Evolutionary conservation across 1,140 invertebrate genomes (phyloP).

Genomic region (Drosophila saltans): DNA sequence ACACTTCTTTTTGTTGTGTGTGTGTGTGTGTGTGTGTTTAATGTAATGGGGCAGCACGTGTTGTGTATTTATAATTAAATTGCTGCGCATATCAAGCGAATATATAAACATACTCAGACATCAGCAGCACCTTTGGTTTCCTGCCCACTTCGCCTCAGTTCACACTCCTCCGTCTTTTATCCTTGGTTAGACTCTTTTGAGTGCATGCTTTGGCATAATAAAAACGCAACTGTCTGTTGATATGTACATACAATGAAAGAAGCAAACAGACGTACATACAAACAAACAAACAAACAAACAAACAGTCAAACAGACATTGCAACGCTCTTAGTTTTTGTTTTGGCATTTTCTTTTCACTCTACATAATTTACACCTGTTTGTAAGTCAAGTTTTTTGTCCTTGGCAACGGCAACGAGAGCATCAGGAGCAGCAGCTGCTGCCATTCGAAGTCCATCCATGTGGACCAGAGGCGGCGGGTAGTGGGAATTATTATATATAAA

Average conservation of each 20-base stretch:
- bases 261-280: neutral
- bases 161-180: slow-evolving; percentile 3
- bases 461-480: neutral
- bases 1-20: slow-evolving; percentile 43
- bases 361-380: slow-evolving; percentile 75
- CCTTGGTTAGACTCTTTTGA: slow-evolving; percentile 23
- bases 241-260: slow-evolving; percentile 33
- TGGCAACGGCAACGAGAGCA: slow-evolving; percentile 29
- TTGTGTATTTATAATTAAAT: slow-evolving; percentile 79
- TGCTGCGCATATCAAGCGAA: slow-evolving; percentile 57
- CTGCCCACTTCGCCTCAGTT: neutral
- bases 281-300: slow-evolving; percentile 10
- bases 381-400: slow-evolving; percentile 67
- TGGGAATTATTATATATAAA: no score
- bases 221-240: slow-evolving; percentile 71
- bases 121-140: slow-evolving; percentile 15
- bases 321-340: slow-evolving; percentile 28
- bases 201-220: slow-evolving; percentile 60
- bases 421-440: neutral
- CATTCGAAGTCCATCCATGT: neutral
- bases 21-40: slow-evolving; percentile 3
- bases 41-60: slow-evolving; percentile 64
- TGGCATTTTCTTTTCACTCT: slow-evolving; percentile 60
- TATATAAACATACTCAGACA: slow-evolving; percentile 38
- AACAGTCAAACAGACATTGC: slow-evolving; percentile 9